Base-by-base conservation (phyloP, 2,797 vertebrate species). In the Artibeus jamaicensis region DNA sequence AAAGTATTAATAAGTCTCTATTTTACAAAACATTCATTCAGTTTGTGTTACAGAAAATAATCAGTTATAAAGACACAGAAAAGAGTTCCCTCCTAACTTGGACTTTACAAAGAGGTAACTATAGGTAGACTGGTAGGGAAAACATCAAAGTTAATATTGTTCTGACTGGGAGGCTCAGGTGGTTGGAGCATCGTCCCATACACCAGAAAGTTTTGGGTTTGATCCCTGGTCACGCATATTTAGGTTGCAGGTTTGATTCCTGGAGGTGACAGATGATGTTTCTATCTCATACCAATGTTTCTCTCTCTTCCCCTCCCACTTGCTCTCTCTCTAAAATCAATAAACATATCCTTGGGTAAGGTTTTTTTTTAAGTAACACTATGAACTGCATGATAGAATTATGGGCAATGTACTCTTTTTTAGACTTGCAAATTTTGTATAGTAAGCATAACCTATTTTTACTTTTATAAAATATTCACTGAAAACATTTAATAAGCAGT, bases 31-130 rank as follows among this genome's bases (percentile, higher is more conserved):
- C 53, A 86, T 55, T n/a, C 65, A 73, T 37, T 96, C 42, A 53
- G 24, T 44, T 32, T 94, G 57, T 57, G 22, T 79, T 53, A 89
- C 2, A 86, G 74, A 93, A 89, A 91, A 94, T 82, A 90, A 90
- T 73, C 32, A 71, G 50, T 37, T 95, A 94, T 65, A 79, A 94
- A 94, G 39, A 85, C 92, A 10, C 46, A 12, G 24, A 53, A 85
- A 88, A 93, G 83, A 95, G 29, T 55, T 55, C 53, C 53, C 21
- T 24, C 53, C 53, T 19, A 57, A 92, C 39, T 71, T 22, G 14
- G 5, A 73, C 57, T 91, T 94, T 73, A 59, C 84, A 65, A 91
- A 87, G 67, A 94, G 57, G 87, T 37, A 78, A 94, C 68, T 70
- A 74, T 9, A 46, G 18, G 68, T 29, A 79, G 44, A 65, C 9